A percentile compares a stretch with the other conserved stretches of the same genome.
These are phyloP conservation scores for Coptodon bakossiorum DNA, from an alignment of 2,113 vertebrate species.

Conservation along the genomic window DNA sequence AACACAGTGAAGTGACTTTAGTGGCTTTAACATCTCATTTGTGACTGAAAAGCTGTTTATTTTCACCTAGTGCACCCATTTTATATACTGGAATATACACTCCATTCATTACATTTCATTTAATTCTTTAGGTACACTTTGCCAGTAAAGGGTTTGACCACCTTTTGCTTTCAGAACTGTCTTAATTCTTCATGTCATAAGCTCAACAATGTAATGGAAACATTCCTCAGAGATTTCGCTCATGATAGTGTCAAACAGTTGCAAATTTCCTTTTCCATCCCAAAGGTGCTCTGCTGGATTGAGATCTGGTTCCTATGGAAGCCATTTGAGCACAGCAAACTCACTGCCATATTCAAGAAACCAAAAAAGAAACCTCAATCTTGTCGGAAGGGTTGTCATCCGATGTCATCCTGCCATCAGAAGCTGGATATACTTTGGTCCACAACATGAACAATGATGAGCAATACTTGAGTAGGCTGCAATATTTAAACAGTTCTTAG, in stretches of 20 bases:
- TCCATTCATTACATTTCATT: neutral
- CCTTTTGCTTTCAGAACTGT: neutral
- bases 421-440: neutral
- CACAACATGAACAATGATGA: neutral
- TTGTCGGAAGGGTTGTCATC: neutral
- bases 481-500: neutral
- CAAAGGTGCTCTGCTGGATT: neutral
- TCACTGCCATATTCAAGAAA: neutral
- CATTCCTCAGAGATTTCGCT: neutral
- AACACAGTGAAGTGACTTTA: neutral
- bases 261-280: neutral
- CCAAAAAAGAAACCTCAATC: neutral
- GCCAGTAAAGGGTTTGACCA: neutral
- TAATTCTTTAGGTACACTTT: neutral
- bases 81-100: neutral
- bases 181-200: neutral
- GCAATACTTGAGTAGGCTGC: neutral
- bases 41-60: neutral
- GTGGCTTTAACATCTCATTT: neutral
- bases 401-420: neutral
- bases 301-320: neutral
- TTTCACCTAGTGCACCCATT: neutral
- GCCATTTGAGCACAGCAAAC: neutral
- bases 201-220: neutral
- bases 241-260: neutral